Conservation (phyloP, 1,140 invertebrate species). For the Odontomachus brunneus region DNA sequence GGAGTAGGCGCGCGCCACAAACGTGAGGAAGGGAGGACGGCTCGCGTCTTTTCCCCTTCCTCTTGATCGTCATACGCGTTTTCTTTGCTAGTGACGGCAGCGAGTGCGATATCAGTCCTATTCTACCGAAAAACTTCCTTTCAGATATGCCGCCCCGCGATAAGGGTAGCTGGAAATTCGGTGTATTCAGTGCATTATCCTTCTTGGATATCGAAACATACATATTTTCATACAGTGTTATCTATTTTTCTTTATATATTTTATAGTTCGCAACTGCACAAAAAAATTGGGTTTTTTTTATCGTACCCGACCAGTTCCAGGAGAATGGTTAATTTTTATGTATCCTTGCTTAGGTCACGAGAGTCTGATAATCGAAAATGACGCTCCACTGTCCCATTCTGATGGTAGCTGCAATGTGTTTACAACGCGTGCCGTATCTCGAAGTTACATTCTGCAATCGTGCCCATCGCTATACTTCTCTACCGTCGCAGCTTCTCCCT, state of each 20-base stretch:
- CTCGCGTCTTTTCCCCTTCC: slow-evolving; percentile 82
- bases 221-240: too few relatives aligned
- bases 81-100: slow-evolving; percentile 54
- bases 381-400: neutral
- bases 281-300: too few relatives aligned
- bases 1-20: slow-evolving; percentile 83
- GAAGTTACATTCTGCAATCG: slow-evolving; percentile 36
- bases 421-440: neutral
- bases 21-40: slow-evolving; percentile 79
- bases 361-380: too few relatives aligned
- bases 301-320: too few relatives aligned
- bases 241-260: too few relatives aligned
- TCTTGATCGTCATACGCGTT: slow-evolving; percentile 63
- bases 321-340: too few relatives aligned
- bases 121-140: neutral
- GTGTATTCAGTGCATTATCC: too few relatives aligned
- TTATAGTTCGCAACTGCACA: too few relatives aligned
- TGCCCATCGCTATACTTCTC: slow-evolving; percentile 48
- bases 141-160: too few relatives aligned
- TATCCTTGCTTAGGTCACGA: too few relatives aligned
- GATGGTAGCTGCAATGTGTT: neutral
- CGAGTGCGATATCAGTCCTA: slow-evolving; percentile 35
- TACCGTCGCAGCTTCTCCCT: slow-evolving; percentile 48
- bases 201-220: too few relatives aligned
- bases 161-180: too few relatives aligned